Percentiles rank a stretch among this genome's conserved stretches.
Conservation (phyloP, 2,113 vertebrate genomes). For the Anolis carolinensis region DNA sequence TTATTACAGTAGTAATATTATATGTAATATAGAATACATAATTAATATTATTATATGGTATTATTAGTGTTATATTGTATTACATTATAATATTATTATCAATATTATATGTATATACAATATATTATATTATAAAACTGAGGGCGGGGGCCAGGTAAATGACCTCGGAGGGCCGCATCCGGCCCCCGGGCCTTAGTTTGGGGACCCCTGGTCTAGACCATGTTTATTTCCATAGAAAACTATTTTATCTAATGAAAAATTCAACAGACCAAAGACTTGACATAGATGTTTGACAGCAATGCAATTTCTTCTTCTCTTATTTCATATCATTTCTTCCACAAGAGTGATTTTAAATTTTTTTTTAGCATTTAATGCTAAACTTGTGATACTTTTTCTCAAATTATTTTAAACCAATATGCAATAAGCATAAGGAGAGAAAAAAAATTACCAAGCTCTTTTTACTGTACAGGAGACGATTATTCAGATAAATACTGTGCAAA, state of each 20-base stretch:
- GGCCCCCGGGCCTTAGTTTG: no score
- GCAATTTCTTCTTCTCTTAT: slow-evolving; percentile 47
- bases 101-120: no score
- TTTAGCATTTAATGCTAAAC: slow-evolving; percentile 22
- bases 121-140: no score
- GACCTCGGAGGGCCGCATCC: no score
- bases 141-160: no score
- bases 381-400: background rate
- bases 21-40: no score
- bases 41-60: no score
- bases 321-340: slow-evolving; percentile 34
- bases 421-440: background rate
- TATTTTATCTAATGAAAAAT: background rate
- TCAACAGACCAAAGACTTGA: background rate
- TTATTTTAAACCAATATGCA: background rate
- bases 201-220: no score
- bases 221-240: no score
- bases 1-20: no score
- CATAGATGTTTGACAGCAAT: slow-evolving; percentile 42
- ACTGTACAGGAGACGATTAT: slow-evolving; percentile 64
- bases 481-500: slow-evolving; percentile 68
- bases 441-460: slow-evolving; percentile 54
- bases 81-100: no score
- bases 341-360: slow-evolving; percentile 16
- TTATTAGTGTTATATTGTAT: no score